These are phyloP conservation scores for Penaeus chinensis DNA, from an alignment of 1,140 invertebrate species.

Conservation along the genomic window DNA sequence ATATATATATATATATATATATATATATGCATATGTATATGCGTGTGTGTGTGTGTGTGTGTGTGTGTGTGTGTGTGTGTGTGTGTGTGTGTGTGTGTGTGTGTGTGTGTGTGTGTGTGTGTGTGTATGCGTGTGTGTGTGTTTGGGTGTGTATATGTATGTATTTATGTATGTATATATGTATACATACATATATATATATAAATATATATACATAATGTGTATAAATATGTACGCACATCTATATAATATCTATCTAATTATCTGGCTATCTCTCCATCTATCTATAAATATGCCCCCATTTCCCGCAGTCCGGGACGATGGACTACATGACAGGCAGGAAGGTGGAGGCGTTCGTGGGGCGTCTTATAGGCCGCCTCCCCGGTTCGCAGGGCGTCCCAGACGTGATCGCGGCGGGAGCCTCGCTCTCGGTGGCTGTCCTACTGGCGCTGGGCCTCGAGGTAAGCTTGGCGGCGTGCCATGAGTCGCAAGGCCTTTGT, in stretches of 20 bases:
- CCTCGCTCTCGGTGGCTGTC: conserved; percentile 42
- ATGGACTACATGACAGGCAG: conserved; percentile 50
- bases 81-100: too few relatives aligned
- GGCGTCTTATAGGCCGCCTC: not conserved
- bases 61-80: too few relatives aligned
- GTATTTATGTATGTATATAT: too few relatives aligned
- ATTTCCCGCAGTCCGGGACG: conserved; percentile 28
- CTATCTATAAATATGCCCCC: not conserved
- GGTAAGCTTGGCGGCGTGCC: not conserved
- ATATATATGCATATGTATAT: too few relatives aligned
- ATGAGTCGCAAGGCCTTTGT: too few relatives aligned
- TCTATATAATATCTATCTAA: not conserved
- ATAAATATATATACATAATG: not conserved
- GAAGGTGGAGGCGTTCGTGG: conserved; percentile 43
- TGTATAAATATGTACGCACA: not conserved
- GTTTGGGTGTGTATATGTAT: too few relatives aligned
- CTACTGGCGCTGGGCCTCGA: conserved; percentile 41
- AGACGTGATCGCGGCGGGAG: conserved; percentile 46
- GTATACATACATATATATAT: too few relatives aligned
- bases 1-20: too few relatives aligned
- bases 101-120: too few relatives aligned
- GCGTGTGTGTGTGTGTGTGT: too few relatives aligned
- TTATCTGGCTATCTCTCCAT: too few relatives aligned
- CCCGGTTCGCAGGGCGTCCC: conserved; percentile 14
- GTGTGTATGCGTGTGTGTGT: too few relatives aligned